Percentiles rank a stretch among this genome's conserved stretches.
These are phyloP conservation scores for Cettia cetti DNA, from an alignment of 2,113 vertebrate species.

Conservation along the genomic window DNA sequence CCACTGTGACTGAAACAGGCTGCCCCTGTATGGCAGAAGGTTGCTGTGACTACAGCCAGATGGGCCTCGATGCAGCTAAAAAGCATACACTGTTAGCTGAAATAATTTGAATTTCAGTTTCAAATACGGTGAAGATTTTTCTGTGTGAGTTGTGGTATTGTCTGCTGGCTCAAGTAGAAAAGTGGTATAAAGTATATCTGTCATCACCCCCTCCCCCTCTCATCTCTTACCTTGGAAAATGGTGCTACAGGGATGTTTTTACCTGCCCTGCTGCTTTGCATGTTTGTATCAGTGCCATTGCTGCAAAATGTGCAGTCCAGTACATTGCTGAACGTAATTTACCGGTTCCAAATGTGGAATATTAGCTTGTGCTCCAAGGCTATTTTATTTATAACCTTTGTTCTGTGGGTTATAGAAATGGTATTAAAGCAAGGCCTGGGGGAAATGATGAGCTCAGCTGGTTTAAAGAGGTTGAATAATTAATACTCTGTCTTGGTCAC, in stretches of 20 bases:
- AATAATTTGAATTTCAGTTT: background rate
- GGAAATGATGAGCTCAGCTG: background rate
- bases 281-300: background rate
- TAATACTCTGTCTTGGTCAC: background rate
- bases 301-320: background rate
- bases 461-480: background rate
- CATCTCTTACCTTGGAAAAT: background rate
- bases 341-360: background rate
- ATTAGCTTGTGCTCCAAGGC: background rate
- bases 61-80: background rate
- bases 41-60: background rate
- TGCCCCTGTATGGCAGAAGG: background rate
- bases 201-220: background rate
- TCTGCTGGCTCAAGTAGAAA: background rate
- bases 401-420: background rate
- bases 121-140: background rate
- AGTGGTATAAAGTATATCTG: background rate
- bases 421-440: background rate
- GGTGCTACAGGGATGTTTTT: background rate
- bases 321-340: background rate
- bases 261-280: background rate
- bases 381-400: background rate
- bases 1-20: background rate
- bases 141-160: background rate
- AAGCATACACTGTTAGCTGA: background rate